A percentile compares a stretch with the other conserved stretches of the same genome.
These are phyloP conservation scores for Rousettus leschenaultii DNA, from an alignment of 2,113 vertebrate genomes.

Conservation along the genomic window DNA sequence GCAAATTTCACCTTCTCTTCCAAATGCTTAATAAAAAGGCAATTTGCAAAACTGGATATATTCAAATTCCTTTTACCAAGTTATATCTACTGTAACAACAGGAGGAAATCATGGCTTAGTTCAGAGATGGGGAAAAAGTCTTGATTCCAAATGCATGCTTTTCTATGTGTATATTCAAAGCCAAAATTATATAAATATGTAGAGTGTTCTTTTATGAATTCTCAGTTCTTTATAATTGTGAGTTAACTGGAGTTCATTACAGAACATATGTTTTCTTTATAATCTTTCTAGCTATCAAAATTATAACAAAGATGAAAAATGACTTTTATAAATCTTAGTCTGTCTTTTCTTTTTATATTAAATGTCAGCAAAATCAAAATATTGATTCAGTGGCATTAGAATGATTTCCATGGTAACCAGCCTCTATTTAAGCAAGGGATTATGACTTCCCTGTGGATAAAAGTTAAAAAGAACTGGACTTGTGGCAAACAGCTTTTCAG, in stretches of 20 bases:
- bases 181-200: constrained; percentile 4
- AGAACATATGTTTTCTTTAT: constrained; percentile 47
- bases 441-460: constrained; percentile 54
- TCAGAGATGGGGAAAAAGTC: background rate
- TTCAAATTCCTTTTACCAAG: background rate
- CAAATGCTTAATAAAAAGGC: background rate
- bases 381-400: constrained; percentile 61
- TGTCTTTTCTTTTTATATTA: constrained; percentile 54
- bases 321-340: constrained; percentile 56
- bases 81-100: background rate
- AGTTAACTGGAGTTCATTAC: constrained; percentile 25
- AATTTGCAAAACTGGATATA: background rate
- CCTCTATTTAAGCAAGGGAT: constrained; percentile 57
- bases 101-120: background rate
- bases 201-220: constrained; percentile 47
- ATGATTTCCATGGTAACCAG: constrained; percentile 65
- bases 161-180: background rate
- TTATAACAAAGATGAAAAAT: constrained; percentile 55
- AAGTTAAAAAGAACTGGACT: constrained; percentile 53
- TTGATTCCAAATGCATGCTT: background rate
- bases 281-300: constrained; percentile 46
- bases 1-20: constrained; percentile 5
- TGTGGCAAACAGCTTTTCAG: constrained; percentile 41
- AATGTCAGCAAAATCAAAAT: constrained; percentile 71
- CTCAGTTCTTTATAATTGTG: background rate